These are phyloP conservation scores for Drosophila atripex DNA, from an alignment of 2,888 invertebrate genomes.

Conservation along the genomic window DNA sequence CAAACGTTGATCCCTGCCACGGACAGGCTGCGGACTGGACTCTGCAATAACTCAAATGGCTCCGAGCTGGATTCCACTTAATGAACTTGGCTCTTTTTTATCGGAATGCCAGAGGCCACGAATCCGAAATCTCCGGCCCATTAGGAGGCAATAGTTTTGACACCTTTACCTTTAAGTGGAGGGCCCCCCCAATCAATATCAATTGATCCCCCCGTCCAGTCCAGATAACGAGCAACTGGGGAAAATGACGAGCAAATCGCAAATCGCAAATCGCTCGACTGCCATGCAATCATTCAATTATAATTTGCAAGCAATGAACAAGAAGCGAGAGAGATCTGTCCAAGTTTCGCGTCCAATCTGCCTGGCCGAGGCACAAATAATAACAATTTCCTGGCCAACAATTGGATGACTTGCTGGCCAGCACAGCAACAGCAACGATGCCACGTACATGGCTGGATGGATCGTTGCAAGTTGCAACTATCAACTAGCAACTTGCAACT, in stretches of 20 bases:
- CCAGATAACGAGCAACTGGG: constrained; percentile 48
- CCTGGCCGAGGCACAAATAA: constrained; percentile 60
- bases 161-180: constrained; percentile 60
- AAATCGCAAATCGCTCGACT: constrained; percentile 69
- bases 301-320: constrained; percentile 60
- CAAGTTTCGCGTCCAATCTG: constrained; percentile 32
- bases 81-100: constrained; percentile 68
- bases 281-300: constrained; percentile 78
- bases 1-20: constrained; percentile 59
- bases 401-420: constrained; percentile 64
- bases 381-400: constrained; percentile 67
- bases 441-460: constrained; percentile 68
- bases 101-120: constrained; percentile 4
- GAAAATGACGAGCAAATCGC: constrained; percentile 75
- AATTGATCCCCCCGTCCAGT: constrained; percentile 48
- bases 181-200: constrained; percentile 51
- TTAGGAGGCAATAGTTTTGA: constrained; percentile 67
- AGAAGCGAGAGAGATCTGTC: constrained; percentile 41
- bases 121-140: constrained; percentile 9
- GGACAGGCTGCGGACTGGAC: constrained; percentile 46
- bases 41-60: constrained; percentile 75
- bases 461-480: constrained; percentile 42
- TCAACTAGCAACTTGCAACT: constrained; percentile 22
- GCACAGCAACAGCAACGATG: constrained; percentile 12
- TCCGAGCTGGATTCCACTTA: constrained; percentile 62